These are phyloP conservation scores for Ferdinandea cuprea DNA, from an alignment of 2,888 invertebrate genomes.

Conservation along the genomic window DNA sequence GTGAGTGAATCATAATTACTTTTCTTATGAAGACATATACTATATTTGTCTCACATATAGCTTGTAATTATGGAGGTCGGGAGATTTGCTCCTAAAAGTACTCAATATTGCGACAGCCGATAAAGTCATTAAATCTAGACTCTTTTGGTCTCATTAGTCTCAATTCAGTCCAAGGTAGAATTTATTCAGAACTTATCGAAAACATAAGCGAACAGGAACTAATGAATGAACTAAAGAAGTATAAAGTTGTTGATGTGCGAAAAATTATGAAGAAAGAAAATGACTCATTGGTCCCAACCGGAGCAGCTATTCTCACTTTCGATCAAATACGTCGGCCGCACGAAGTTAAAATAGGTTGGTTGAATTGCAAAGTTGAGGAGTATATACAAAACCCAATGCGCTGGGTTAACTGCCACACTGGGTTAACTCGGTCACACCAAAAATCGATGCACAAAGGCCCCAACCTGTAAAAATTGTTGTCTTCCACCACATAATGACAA, in stretches of 20 bases:
- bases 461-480: too few species aligned
- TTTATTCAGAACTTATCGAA: background rate
- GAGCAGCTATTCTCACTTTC: background rate
- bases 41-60: too few species aligned
- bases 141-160: background rate
- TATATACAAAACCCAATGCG: background rate
- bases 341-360: background rate
- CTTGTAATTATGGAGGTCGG: too few species aligned
- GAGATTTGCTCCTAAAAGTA: background rate
- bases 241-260: background rate
- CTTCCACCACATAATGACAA: too few species aligned
- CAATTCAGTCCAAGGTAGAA: slow-evolving; percentile 10
- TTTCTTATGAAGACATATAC: too few species aligned
- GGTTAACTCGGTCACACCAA: too few species aligned
- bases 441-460: too few species aligned
- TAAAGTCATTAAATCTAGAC: background rate
- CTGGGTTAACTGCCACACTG: background rate
- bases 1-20: too few species aligned
- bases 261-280: slow-evolving; percentile 9
- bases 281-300: background rate
- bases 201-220: slow-evolving; percentile 6
- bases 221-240: slow-evolving; percentile 2
- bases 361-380: background rate
- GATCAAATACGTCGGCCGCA: background rate
- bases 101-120: background rate